Evolutionary conservation across 2,797 vertebrate genomes (phyloP).

Genomic region (Columba guinea): DNA sequence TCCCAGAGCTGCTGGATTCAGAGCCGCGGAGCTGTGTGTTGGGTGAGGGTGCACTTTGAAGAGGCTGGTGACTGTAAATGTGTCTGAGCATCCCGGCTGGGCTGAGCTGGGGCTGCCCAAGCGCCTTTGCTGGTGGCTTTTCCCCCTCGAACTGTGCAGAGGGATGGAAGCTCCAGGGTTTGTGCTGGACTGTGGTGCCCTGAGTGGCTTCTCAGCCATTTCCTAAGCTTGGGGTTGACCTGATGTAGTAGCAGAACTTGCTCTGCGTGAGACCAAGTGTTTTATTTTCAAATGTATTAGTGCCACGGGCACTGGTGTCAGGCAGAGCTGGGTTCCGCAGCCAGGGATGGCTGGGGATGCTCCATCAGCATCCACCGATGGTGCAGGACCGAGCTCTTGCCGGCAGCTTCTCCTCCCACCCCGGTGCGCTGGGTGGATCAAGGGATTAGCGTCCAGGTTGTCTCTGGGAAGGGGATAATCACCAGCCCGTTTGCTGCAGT

Average conservation of each 20-base stretch:
- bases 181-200: rapidly evolving
- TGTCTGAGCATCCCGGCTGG: not conserved
- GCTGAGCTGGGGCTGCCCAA: not conserved
- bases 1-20: not conserved
- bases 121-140: not conserved
- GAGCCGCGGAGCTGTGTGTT: rapidly evolving
- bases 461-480: constrained; percentile 47
- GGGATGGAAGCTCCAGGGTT: not conserved
- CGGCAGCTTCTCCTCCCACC: not conserved
- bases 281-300: not conserved
- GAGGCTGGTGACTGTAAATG: not conserved
- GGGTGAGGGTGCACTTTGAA: not conserved
- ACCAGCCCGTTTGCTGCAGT: constrained; percentile 45
- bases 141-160: not conserved
- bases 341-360: not conserved
- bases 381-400: rapidly evolving
- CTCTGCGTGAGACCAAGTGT: not conserved
- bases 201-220: not conserved
- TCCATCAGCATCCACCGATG: not conserved
- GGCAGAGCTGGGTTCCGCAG: not conserved
- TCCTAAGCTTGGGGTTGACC: not conserved
- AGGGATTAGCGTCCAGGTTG: constrained; percentile 50
- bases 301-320: too few species aligned
- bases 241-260: not conserved
- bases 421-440: not conserved